Percentiles rank a stretch among this genome's conserved stretches.
These are phyloP conservation scores for Tetrax tetrax DNA, from an alignment of 2,113 vertebrate genomes.

Conservation along the genomic window DNA sequence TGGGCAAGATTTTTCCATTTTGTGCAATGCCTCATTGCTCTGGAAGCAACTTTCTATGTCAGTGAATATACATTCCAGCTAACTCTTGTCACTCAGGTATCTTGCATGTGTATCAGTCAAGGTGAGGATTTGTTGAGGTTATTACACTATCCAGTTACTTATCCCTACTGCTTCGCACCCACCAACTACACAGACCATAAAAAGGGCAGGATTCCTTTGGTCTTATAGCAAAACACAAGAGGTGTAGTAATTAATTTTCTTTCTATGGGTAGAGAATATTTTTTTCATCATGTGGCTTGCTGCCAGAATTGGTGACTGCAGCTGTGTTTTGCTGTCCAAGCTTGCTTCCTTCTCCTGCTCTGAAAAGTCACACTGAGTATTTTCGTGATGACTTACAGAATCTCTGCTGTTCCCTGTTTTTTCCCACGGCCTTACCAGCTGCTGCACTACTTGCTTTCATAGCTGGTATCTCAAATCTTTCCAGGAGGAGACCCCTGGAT, in stretches of 20 bases:
- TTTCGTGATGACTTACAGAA: not conserved
- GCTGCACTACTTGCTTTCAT: not conserved
- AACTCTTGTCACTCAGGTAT: not conserved
- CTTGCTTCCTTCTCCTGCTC: not conserved
- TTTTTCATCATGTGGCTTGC: not conserved
- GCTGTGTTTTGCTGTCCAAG: not conserved
- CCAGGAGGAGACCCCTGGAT: not conserved
- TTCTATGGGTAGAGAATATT: not conserved
- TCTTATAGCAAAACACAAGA: not conserved
- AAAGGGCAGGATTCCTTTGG: not conserved
- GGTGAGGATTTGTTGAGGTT: not conserved
- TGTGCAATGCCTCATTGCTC: not conserved
- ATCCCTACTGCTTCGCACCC: rapidly evolving
- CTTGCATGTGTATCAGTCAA: not conserved
- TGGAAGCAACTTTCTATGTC: not conserved
- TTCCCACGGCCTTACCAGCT: not conserved
- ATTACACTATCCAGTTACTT: not conserved
- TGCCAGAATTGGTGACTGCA: not conserved
- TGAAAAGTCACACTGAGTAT: not conserved
- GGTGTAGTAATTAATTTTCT: not conserved
- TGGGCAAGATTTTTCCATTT: not conserved
- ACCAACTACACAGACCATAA: not conserved
- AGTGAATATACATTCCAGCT: not conserved
- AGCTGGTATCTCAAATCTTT: not conserved
- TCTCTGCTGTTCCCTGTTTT: not conserved